Base-by-base conservation (phyloP, 2,888 invertebrate genomes). In the Hipparchia sbordonii region DNA sequence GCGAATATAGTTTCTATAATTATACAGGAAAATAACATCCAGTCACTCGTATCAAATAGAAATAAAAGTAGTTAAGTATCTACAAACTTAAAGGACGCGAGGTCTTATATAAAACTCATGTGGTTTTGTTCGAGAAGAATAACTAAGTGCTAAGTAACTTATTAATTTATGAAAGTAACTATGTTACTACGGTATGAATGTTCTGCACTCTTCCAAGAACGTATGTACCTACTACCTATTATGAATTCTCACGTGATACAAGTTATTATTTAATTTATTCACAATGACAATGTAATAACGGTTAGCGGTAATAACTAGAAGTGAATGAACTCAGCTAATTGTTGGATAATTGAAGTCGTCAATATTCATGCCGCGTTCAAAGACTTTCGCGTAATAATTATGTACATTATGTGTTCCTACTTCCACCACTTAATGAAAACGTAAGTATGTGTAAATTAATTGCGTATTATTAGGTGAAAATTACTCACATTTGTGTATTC, bases 281-380 rank as follows among this genome's bases (percentile, higher is more conserved):
- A 60, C 59, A 39, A 60, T 23, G 39, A 60, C 59, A 60, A 60
- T 60, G 59, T 60, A 60, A 60, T 60, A 12, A 60, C 39, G 33
- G 56, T 13, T 23, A 13, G 10, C 9, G 39, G 10, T 60, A 39
- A 60, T 57, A 57, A 39, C 39, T 39, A 60, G 59, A 12, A 60
- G 59, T 33, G 59, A 60, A 60, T 9, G 59, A 60, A 60, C 59
- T 57, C 57, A 1, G 12, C 59, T 60, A 60, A 60, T 60, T 60
- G 59, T 60, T 6, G 39, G 59, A 10, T 60, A 60, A 60, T 60
- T 60, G 59, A 6, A 23, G 10, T 60, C 62, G 33, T 61, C 67
- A 69, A 74, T 63, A 69, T 68, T 73, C 63, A 67, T 65, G 74
- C 68, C 61, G 59, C 72, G 72, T 52, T 66, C 60, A 61, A 67